Evolutionary conservation across 2,888 invertebrate species (phyloP).

Genomic region (Lithosia quadra): DNA sequence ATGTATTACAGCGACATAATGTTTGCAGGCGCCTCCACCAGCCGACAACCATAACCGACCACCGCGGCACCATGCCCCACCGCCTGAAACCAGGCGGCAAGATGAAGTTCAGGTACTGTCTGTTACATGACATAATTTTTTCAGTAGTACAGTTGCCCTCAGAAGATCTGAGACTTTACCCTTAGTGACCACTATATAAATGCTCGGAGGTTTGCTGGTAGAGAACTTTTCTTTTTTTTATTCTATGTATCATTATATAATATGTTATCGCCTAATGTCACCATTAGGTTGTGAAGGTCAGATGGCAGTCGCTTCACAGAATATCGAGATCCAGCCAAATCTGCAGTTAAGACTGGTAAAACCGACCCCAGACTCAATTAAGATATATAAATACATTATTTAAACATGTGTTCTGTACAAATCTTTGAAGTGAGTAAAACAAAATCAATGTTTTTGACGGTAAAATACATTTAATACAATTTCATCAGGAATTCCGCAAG

Average conservation of each 20-base stretch:
- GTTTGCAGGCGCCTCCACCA: constrained; percentile 61
- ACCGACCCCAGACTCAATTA: too few relatives aligned
- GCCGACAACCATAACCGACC: constrained; percentile 64
- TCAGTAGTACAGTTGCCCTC: too few relatives aligned
- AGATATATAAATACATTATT: not conserved
- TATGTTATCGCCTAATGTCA: too few relatives aligned
- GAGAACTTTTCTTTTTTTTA: too few relatives aligned
- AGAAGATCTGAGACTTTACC: too few relatives aligned
- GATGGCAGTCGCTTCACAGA: too few relatives aligned
- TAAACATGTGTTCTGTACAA: too few relatives aligned
- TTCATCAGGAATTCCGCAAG: constrained; percentile 89
- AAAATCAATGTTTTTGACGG: not conserved
- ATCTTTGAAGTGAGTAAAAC: not conserved
- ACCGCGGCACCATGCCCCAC: constrained; percentile 68
- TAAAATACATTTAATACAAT: not conserved
- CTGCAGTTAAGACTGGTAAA: not conserved
- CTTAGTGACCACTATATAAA: too few relatives aligned
- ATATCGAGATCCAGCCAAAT: too few relatives aligned
- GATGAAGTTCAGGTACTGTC: constrained; percentile 73
- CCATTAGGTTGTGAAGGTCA: too few relatives aligned
- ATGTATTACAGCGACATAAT: not conserved
- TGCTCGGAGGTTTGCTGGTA: too few relatives aligned
- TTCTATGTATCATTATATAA: not conserved
- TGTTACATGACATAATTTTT: not conserved
- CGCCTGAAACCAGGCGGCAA: constrained; percentile 66